Percentiles rank a stretch among this genome's conserved stretches.
These are phyloP conservation scores for Callocephalon fimbriatum DNA, from an alignment of 2,113 vertebrate genomes.

Conservation along the genomic window DNA sequence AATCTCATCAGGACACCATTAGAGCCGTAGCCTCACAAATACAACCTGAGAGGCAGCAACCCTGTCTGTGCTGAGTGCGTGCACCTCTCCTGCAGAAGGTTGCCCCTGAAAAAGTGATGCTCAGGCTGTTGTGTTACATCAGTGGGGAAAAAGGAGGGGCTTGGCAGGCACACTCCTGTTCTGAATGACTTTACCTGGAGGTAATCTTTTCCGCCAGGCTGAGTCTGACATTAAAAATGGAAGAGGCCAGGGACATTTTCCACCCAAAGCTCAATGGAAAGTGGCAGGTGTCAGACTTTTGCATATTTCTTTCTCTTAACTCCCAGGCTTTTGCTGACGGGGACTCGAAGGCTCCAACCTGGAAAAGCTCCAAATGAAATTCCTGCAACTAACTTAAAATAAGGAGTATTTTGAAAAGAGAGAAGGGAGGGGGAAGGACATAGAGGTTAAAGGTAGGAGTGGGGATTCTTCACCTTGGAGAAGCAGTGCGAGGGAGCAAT, in stretches of 20 bases:
- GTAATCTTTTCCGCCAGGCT: conserved; percentile 73
- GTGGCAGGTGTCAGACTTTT: conserved; percentile 78
- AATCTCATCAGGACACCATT: neutral
- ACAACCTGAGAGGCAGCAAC: rapidly evolving
- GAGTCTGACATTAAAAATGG: conserved; percentile 76
- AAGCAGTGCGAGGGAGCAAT: neutral
- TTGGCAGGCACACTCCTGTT: conserved; percentile 33
- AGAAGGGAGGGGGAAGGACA: neutral
- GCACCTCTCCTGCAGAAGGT: neutral
- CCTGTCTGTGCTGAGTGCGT: neutral
- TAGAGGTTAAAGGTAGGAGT: neutral
- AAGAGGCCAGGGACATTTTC: conserved; percentile 67
- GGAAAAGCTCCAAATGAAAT: conserved; percentile 36
- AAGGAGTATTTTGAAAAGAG: neutral
- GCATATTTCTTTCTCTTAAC: conserved; percentile 62
- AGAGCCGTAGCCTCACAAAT: neutral
- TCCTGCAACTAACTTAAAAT: neutral
- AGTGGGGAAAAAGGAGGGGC: neutral
- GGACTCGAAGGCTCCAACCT: conserved; percentile 51
- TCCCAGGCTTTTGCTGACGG: conserved; percentile 66
- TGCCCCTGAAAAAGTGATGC: neutral
- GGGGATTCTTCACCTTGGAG: neutral
- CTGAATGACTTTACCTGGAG: conserved; percentile 75
- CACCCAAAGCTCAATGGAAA: conserved; percentile 70
- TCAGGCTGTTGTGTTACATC: neutral